Evolutionary conservation across 2,113 vertebrate genomes (phyloP), one percentile per base, ranked within the genome.

Genomic region (Otocyon megalotis): DNA sequence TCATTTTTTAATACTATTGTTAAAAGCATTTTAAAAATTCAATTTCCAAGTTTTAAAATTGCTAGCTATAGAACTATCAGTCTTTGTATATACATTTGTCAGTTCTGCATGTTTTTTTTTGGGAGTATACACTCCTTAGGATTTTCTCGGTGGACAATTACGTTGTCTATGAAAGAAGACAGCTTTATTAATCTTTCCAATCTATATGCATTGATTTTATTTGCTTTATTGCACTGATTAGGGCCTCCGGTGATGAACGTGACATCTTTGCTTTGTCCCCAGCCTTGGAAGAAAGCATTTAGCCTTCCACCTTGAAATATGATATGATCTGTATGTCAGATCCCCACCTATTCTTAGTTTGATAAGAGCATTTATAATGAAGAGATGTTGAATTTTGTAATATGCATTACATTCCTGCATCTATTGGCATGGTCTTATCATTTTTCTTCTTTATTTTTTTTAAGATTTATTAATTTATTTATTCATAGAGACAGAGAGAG

Each of bases 291-390:
- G 58, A 26, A 37, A 43, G 5, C 8, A 1, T 30, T 2, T 4
- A 15, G 53, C 0, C 20, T 65, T n/a, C 79, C 10, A 0, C 62
- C 30, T 1, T 10, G 63, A 8, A 24, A 56, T 12, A 5, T 5
- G 74, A 53, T 0, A 3, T 2, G 6, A n/a, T 24, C 22, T 14
- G 0, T 7, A 0, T 30, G 30, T 53, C n/a, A 22, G 22, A 30
- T 76, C 19, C 10, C 30, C 19, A 16, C 1, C 30, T 1, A 13
- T 14, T 26, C 32, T 54, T 60, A 1, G 17, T 69, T 24, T 67
- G 13, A 5, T 32, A 11, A 69, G 50, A 16, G 30, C 15, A 13
- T 30, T 56, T 24, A 16, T 5, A 17, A 62, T 4, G 26, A 15
- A 32, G 0, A 0, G 32, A 3, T 37, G n/a, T 2, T 32, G 37